These are phyloP conservation scores for Tupaia chinensis DNA, from an alignment of 2,113 vertebrate genomes.

Conservation along the genomic window DNA sequence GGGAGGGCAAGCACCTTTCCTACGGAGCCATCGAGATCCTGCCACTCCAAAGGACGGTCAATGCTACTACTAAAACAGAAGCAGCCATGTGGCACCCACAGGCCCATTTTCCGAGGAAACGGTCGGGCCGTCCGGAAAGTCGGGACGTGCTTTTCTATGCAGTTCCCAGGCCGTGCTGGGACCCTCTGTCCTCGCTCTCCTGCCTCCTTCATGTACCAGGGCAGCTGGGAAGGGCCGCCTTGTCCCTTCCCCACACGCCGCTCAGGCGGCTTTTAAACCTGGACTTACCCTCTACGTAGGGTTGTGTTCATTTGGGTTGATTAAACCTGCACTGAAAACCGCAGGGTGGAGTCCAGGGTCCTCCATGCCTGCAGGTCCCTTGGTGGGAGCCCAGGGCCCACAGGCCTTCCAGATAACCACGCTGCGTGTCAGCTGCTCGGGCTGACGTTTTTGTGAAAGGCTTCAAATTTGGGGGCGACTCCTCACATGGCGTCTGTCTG, in stretches of 20 bases:
- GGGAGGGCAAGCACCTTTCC: neutral
- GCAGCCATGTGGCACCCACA: neutral
- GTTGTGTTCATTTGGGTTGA: neutral
- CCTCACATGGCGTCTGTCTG: neutral
- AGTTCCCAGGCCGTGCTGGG: too few species aligned
- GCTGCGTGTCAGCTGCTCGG: accelerated
- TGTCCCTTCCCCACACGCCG: neutral
- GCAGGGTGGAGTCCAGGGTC: neutral
- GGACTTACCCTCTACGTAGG: neutral
- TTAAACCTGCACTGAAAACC: neutral
- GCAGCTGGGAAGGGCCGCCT: neutral
- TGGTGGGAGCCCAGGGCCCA: neutral
- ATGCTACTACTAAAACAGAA: neutral
- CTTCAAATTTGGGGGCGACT: neutral
- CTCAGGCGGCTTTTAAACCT: neutral
- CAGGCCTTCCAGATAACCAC: neutral
- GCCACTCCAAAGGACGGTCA: neutral
- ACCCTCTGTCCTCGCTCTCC: neutral
- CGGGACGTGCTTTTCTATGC: too few species aligned
- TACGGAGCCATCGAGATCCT: neutral
- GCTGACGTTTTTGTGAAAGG: neutral
- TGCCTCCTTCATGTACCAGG: neutral
- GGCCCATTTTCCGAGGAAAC: neutral
- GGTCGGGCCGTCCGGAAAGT: too few species aligned
- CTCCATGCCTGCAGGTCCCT: neutral